Conservation (phyloP, 1,140 invertebrate genomes). For the Neomicropteryx cornuta region DNA sequence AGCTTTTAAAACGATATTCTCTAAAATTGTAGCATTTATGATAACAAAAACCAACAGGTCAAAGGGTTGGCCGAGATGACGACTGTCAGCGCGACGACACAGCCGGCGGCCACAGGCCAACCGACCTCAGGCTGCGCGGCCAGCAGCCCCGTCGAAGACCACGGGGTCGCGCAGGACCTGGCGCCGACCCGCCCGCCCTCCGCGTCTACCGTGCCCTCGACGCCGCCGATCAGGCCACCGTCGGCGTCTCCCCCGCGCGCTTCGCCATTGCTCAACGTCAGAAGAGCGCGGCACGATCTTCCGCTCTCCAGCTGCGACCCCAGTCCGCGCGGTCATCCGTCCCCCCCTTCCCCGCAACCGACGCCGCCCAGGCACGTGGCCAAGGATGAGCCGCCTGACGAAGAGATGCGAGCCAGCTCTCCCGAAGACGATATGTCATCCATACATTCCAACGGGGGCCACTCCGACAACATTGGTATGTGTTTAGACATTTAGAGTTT, state of each 20-base stretch:
- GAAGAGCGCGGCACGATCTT: slow-evolving; percentile 23
- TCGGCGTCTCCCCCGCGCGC: slow-evolving; percentile 33
- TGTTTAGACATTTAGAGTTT: slow-evolving; percentile 6
- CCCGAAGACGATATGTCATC: slow-evolving; percentile 37
- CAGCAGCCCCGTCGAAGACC: slow-evolving; percentile 15
- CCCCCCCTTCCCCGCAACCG: slow-evolving; percentile 23
- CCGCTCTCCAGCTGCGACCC: too few relatives aligned
- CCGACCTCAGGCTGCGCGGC: too few relatives aligned
- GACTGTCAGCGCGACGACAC: slow-evolving; percentile 61
- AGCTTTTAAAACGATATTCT: too few relatives aligned
- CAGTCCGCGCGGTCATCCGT: slow-evolving; percentile 24
- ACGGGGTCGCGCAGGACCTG: slow-evolving; percentile 17
- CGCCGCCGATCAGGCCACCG: slow-evolving; percentile 5
- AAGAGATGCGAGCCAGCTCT: slow-evolving; percentile 33
- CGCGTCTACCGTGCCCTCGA: slow-evolving; percentile 7
- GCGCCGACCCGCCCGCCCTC: slow-evolving; percentile 8
- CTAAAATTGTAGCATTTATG: too few relatives aligned
- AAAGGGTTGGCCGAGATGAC: slow-evolving; percentile 89
- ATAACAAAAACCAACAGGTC: too few relatives aligned
- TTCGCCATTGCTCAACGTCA: slow-evolving; percentile 32
- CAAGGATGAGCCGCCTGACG: slow-evolving; percentile 40
- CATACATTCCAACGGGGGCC: slow-evolving; percentile 37
- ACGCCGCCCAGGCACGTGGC: slow-evolving; percentile 33
- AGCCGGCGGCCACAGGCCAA: slow-evolving; percentile 24
- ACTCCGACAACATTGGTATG: slow-evolving; percentile 37